phyloP scores from a whole-genome alignment of 2,797 vertebrate species.

The Hypotaenidia philippensis region DNA sequence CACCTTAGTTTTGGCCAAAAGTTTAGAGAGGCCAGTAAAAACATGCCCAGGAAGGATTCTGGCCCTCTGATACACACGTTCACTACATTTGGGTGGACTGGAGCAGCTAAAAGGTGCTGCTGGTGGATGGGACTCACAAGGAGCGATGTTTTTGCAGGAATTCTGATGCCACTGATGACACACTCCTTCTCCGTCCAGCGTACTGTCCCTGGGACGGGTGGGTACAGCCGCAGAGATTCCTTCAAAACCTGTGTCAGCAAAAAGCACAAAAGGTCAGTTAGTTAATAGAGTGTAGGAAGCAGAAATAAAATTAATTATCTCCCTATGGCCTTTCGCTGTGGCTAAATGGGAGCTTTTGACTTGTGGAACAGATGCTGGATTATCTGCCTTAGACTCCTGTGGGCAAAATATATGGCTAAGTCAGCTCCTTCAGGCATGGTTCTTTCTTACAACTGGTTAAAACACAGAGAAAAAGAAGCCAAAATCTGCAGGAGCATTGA shows the following conservation, averaged over 20 bases:
- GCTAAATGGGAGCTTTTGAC: not conserved
- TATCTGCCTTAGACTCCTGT: not conserved
- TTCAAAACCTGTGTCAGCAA: slow-evolving; percentile 86
- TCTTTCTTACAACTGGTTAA: not conserved
- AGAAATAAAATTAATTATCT: not conserved
- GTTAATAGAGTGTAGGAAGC: not conserved
- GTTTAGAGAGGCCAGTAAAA: not conserved
- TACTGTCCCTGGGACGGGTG: slow-evolving; percentile 83
- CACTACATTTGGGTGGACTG: not conserved
- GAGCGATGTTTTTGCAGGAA: slow-evolving; percentile 79
- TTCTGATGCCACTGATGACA: slow-evolving; percentile 78
- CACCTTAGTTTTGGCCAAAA: not conserved
- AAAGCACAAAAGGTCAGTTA: not conserved
- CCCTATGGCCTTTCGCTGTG: not conserved
- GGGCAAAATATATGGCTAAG: not conserved
- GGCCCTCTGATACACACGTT: not conserved
- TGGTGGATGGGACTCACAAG: slow-evolving; percentile 76
- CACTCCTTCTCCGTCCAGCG: slow-evolving; percentile 83
- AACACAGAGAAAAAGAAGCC: not conserved
- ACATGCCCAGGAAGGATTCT: not conserved
- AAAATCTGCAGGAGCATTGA: not conserved
- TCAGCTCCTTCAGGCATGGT: not conserved
- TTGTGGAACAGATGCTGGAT: not conserved
- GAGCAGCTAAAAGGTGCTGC: not conserved
- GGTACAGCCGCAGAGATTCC: slow-evolving; percentile 90